Base-by-base conservation (phyloP, 2,888 invertebrate species). In the Thumatha senex region DNA sequence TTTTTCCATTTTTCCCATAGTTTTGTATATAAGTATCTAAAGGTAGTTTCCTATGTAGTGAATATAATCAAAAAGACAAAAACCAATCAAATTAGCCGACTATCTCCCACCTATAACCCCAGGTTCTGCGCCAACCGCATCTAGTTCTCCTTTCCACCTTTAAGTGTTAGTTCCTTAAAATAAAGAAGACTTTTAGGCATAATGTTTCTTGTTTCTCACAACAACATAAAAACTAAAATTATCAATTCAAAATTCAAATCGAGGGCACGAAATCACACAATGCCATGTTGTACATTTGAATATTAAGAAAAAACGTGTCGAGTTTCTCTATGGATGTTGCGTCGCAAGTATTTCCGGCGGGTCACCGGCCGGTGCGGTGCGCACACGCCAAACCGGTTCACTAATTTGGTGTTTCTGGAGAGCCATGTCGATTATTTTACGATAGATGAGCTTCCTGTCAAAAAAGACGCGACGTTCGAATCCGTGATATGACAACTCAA, bases 371-470 rank as follows among this genome's bases (percentile, higher is more conserved):
- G 67, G 54, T 69, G 67, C 66, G 2, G 18, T 24, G 69, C 54
- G 87, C 87, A 86, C 88, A 88, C 83, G 89, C 88, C 84, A 84
- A 87, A 88, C 89, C 87, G 83, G 89, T 86, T 74, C 61, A 58
- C 68, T 72, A 76, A 74, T 78, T 82, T 75, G 76, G 77, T 78
- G 78, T 82, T 76, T 78, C 76, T 76, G 68, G 75, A 80, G 74
- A 80, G 70, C 70, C 76, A 76, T 72, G 75, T 78, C 79, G 76
- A 81, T 80, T 83, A 80, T 81, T 86, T 86, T 84, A 86, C 83
- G 79, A 79, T 73, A 76, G 78, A 79, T 78, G 70, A 72, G 76
- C 81, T 86, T 86, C 83, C 85, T 84, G 85, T 83, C 80, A 78
- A 80, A 80, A 80, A 84, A 70, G 59, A 68, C 60, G 61, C 68